Evolutionary conservation across 1,140 invertebrate species (phyloP).

Genomic region (Portunus trituberculatus): DNA sequence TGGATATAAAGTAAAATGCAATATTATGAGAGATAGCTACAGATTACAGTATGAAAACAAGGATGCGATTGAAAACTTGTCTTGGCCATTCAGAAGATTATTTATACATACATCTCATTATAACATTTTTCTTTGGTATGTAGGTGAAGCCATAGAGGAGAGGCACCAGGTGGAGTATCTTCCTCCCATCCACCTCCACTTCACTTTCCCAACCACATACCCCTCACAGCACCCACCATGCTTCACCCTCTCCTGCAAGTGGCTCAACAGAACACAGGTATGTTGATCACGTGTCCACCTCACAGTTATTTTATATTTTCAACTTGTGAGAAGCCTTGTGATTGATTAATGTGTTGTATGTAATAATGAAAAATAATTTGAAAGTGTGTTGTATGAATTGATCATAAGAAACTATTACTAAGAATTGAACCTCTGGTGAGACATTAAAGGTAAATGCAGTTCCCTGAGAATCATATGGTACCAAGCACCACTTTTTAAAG

Average conservation of each 20-base stretch:
- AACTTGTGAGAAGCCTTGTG: neutral
- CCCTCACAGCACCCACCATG: slow-evolving; percentile 58
- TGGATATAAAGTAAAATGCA: too few species aligned
- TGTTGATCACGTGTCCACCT: neutral
- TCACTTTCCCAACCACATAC: slow-evolving; percentile 61
- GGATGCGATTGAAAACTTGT: too few species aligned
- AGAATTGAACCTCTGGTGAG: too few species aligned
- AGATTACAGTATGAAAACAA: too few species aligned
- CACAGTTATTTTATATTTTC: neutral
- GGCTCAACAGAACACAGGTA: slow-evolving; percentile 69
- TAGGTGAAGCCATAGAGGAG: slow-evolving; percentile 52
- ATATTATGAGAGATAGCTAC: too few species aligned
- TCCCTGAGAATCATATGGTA: too few species aligned
- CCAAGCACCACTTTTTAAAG: too few species aligned
- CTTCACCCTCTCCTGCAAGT: slow-evolving; percentile 72
- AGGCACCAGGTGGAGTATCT: slow-evolving; percentile 52
- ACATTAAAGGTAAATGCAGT: too few species aligned
- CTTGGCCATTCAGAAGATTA: too few species aligned
- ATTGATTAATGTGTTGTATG: neutral
- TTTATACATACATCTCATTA: too few species aligned
- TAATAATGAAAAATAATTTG: neutral
- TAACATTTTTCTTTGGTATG: neutral
- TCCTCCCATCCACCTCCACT: slow-evolving; percentile 66
- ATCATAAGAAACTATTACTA: neutral
- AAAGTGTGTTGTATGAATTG: neutral